A percentile compares a stretch with the other conserved stretches of the same genome.
Conservation (phyloP, 2,888 invertebrate species). For the Andrena chrysosceles region DNA sequence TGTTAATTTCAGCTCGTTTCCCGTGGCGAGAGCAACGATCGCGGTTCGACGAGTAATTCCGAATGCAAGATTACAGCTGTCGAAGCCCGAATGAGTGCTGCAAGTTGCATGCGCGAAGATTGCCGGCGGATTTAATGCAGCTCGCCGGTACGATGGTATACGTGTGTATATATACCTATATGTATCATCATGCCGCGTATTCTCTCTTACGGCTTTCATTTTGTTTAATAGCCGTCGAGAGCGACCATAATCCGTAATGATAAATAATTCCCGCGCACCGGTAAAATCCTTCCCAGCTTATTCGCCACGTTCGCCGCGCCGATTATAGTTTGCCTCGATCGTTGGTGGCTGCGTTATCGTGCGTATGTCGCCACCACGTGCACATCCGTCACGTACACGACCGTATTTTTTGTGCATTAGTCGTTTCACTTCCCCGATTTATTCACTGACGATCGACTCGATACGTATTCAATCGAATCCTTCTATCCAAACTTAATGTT, state of each 20-base stretch:
- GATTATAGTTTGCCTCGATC: conserved; percentile 60
- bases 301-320: conserved; percentile 51
- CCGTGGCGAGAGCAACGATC: conserved; percentile 22
- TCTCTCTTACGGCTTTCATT: conserved; percentile 65
- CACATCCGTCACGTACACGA: background rate
- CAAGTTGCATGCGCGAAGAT: conserved; percentile 62
- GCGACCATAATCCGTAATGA: conserved; percentile 73
- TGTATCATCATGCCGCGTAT: conserved; percentile 58
- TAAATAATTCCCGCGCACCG: conserved; percentile 72
- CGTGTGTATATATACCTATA: too few species aligned
- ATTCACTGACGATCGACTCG: background rate
- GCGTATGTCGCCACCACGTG: background rate
- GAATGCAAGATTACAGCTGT: conserved; percentile 59
- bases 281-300: conserved; percentile 74
- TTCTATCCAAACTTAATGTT: background rate
- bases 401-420: background rate
- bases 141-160: conserved; percentile 49
- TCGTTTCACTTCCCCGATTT: conserved; percentile 15
- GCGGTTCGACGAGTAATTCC: conserved; percentile 42
- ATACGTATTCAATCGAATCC: background rate
- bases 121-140: conserved; percentile 63
- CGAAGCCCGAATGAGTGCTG: conserved; percentile 34
- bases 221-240: conserved; percentile 69
- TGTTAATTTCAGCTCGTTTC: conserved; percentile 50
- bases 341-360: background rate